Percentiles rank a stretch among this genome's conserved stretches.
Conservation (phyloP, 2,797 vertebrate species). For the Xenops minutus region DNA sequence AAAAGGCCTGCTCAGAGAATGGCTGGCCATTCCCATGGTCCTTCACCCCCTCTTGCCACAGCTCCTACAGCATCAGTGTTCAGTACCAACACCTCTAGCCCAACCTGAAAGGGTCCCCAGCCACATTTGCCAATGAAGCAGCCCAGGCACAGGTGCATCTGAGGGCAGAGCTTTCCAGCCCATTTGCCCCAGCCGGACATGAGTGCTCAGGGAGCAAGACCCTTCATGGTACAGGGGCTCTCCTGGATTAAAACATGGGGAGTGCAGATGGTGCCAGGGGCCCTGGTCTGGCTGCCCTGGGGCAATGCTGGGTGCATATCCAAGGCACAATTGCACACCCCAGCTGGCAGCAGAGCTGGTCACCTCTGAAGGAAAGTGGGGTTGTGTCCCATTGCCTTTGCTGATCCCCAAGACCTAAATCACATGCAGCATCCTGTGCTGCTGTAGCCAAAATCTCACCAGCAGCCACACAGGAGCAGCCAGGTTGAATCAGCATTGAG, state of each 20-base stretch:
- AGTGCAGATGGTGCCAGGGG: too few relatives aligned
- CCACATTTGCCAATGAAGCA: fast-evolving
- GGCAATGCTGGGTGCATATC: too few relatives aligned
- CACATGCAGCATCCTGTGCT: neutral
- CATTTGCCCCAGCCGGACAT: fast-evolving
- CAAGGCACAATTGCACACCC: too few relatives aligned
- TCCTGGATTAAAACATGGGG: neutral
- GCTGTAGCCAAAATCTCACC: neutral
- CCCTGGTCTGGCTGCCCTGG: neutral
- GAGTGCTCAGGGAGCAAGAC: neutral
- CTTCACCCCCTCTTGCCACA: neutral
- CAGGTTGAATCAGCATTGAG: neutral
- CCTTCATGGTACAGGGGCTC: neutral
- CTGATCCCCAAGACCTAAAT: neutral
- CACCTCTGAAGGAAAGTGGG: fast-evolving
- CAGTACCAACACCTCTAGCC: neutral
- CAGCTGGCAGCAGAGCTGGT: fast-evolving
- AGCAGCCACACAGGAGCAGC: neutral
- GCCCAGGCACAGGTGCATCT: neutral
- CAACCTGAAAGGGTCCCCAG: fast-evolving
- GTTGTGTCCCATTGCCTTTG: neutral
- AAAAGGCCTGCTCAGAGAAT: neutral
- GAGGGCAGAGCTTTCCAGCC: neutral
- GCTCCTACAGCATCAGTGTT: neutral
- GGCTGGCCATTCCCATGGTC: neutral